Evolutionary conservation across 1,140 invertebrate genomes (phyloP).

Genomic region (Dryas iulia): DNA sequence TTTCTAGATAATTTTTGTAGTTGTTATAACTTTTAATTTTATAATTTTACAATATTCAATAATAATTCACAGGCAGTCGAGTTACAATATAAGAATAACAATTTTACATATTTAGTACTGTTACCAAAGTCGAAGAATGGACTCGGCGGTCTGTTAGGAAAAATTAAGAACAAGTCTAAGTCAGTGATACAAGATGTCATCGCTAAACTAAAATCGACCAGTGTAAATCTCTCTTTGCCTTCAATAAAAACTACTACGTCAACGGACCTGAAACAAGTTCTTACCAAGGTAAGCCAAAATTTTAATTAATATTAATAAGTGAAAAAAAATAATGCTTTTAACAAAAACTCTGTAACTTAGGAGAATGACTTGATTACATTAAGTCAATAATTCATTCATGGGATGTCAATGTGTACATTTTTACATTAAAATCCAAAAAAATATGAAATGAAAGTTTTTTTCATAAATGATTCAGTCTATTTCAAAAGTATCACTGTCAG

Average conservation of each 20-base stretch:
- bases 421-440: too few species aligned
- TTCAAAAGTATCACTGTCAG: too few species aligned
- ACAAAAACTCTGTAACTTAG: too few species aligned
- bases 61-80: slow-evolving; percentile 13
- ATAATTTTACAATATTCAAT: too few species aligned
- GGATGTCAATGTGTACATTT: too few species aligned
- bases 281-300: not conserved
- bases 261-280: not conserved
- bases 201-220: not conserved
- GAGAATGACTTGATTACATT: too few species aligned
- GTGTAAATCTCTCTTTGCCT: not conserved
- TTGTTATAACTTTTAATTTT: not conserved
- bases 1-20: too few species aligned
- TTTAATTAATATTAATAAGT: too few species aligned
- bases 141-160: not conserved
- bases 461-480: too few species aligned
- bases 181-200: not conserved
- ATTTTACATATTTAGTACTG: slow-evolving; percentile 4
- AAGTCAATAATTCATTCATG: too few species aligned
- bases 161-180: not conserved
- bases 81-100: slow-evolving; percentile 6
- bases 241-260: not conserved
- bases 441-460: too few species aligned
- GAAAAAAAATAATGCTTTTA: too few species aligned
- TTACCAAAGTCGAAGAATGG: slow-evolving; percentile 3